phyloP scores from a whole-genome alignment of 2,113 vertebrate species.

The Odobenus rosmarus region DNA sequence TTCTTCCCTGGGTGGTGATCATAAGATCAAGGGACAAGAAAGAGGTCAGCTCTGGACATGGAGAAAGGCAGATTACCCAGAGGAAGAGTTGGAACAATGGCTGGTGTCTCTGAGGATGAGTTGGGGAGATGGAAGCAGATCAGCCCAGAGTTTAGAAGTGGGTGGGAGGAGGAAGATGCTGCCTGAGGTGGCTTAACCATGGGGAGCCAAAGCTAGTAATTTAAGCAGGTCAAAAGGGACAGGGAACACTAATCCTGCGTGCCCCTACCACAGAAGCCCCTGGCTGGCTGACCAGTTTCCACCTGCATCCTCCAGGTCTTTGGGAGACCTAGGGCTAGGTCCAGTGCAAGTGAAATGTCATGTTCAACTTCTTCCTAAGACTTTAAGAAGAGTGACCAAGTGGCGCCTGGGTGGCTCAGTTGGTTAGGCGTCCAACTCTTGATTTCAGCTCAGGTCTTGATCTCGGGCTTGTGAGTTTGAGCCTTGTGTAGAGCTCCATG shows the following conservation, averaged over 20 bases:
- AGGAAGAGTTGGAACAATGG: not conserved
- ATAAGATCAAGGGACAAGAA: not conserved
- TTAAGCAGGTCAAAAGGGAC: not conserved
- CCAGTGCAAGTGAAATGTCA: not conserved
- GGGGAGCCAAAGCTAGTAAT: not conserved
- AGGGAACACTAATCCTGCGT: not conserved
- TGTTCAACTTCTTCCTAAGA: not conserved
- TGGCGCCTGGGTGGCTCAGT: not conserved
- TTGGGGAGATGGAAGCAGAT: not conserved
- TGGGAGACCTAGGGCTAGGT: not conserved
- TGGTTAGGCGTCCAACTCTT: not conserved
- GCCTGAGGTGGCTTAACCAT: not conserved
- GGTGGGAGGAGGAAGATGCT: not conserved
- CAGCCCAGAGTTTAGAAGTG: not conserved
- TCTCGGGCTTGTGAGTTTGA: not conserved
- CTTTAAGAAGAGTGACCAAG: not conserved
- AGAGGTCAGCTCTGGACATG: not conserved
- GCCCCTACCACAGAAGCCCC: too few relatives aligned
- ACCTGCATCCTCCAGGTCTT: not conserved
- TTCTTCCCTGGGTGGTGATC: not conserved
- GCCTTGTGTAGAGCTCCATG: not conserved
- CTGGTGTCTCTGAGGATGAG: not conserved
- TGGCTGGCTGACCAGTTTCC: not conserved
- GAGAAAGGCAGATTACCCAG: not conserved
- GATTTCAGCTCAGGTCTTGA: not conserved